Conservation (phyloP, 1,140 invertebrate genomes). For the Sitodiplosis mosellana region DNA sequence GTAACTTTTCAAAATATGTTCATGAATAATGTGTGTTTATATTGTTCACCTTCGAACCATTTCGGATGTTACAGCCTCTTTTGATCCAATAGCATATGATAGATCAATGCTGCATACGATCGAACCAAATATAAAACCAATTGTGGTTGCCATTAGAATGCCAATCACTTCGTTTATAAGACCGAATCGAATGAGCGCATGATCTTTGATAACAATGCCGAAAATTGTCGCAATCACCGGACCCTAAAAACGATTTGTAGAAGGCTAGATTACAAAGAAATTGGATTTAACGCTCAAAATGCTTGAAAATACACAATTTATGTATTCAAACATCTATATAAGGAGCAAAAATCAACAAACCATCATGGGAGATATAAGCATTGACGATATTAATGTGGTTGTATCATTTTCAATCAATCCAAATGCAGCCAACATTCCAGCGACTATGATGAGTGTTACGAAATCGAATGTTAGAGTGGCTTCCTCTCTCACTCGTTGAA, state of each 20-base stretch:
- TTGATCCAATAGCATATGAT: conserved; percentile 29
- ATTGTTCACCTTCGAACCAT: conserved; percentile 50
- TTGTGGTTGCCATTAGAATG: conserved; percentile 35
- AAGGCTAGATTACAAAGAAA: not conserved
- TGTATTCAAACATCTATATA: not conserved
- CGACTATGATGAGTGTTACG: conserved; percentile 42
- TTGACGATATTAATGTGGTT: conserved; percentile 51
- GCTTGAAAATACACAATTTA: not conserved
- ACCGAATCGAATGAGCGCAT: conserved; percentile 35
- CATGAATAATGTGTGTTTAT: too few species aligned
- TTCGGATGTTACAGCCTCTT: conserved; percentile 44
- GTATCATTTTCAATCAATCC: conserved; percentile 63
- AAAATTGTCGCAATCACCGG: conserved; percentile 58
- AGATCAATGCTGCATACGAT: conserved; percentile 33
- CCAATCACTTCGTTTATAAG: conserved; percentile 44
- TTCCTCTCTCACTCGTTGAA: conserved; percentile 41
- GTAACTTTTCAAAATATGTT: too few species aligned
- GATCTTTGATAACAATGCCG: conserved; percentile 45
- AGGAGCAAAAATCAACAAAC: conserved; percentile 23
- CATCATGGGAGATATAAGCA: conserved; percentile 65
- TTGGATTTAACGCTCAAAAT: not conserved
- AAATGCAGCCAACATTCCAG: conserved; percentile 37
- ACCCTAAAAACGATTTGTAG: conserved; percentile 30
- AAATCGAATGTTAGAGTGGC: conserved; percentile 57
- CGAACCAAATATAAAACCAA: conserved; percentile 51